Evolutionary conservation across 1,140 invertebrate genomes (phyloP).

Genomic region (Ceratina japonica): DNA sequence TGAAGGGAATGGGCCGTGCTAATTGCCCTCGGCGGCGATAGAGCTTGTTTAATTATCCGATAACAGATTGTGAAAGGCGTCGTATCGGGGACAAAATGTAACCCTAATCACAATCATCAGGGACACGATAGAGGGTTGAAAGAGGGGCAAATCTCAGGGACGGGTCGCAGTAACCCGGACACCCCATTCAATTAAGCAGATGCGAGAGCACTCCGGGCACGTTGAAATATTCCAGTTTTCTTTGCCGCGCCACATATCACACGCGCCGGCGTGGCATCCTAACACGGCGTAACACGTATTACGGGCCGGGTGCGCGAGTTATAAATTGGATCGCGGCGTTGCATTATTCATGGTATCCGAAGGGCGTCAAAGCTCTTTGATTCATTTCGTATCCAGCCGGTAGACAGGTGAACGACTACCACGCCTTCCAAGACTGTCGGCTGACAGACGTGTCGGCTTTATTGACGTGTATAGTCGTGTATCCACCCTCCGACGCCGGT

Average conservation of each 20-base stretch:
- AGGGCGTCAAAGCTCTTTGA: constrained; percentile 73
- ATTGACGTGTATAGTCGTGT: constrained; percentile 23
- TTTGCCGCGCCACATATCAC: constrained; percentile 59
- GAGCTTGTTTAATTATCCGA: constrained; percentile 9
- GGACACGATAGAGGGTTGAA: not conserved
- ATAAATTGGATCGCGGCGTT: constrained; percentile 72
- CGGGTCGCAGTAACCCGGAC: constrained; percentile 22
- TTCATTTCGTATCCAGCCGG: constrained; percentile 72
- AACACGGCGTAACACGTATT: constrained; percentile 68
- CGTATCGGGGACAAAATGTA: not conserved
- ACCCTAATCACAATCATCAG: constrained; percentile 10
- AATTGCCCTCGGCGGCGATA: too few species aligned
- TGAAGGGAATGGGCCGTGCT: too few species aligned
- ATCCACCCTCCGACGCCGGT: not conserved
- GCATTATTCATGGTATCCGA: constrained; percentile 74
- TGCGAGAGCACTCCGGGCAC: constrained; percentile 36
- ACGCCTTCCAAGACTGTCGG: constrained; percentile 44
- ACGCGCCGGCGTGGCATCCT: not conserved
- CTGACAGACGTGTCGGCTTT: constrained; percentile 54
- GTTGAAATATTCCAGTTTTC: constrained; percentile 59
- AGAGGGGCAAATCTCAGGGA: constrained; percentile 19
- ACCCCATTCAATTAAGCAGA: constrained; percentile 60
- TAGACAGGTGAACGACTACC: constrained; percentile 56
- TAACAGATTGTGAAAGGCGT: not conserved
- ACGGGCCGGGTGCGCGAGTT: constrained; percentile 68